Conservation (phyloP, 2,113 vertebrate genomes). For the Takifugu bimaculatus region DNA sequence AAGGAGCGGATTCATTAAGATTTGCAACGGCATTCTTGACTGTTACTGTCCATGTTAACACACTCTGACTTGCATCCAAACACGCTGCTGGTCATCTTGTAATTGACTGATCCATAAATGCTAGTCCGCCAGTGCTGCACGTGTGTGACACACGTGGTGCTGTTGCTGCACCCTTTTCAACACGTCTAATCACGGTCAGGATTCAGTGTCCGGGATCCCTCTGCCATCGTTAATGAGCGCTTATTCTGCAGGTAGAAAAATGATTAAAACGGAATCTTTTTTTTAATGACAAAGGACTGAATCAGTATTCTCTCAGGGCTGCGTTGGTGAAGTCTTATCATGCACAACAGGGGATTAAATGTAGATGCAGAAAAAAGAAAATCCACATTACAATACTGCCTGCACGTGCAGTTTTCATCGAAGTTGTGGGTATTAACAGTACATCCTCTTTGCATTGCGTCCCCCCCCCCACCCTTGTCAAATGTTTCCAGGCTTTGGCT, state of each 20-base stretch:
- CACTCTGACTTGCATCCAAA: constrained; percentile 22
- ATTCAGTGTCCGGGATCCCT: neutral
- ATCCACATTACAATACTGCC: constrained; percentile 31
- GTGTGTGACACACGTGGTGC: neutral
- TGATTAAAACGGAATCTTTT: neutral
- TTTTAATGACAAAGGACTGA: constrained; percentile 5
- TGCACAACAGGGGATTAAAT: constrained; percentile 49
- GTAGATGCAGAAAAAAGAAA: constrained; percentile 51
- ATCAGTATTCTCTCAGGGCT: neutral
- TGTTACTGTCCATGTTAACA: constrained; percentile 13
- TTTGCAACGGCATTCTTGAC: constrained; percentile 16
- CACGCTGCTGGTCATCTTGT: constrained; percentile 20
- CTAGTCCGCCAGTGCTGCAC: neutral
- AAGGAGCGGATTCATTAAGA: constrained; percentile 41
- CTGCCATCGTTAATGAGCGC: no score
- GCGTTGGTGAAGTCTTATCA: constrained; percentile 17
- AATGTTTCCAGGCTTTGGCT: constrained; percentile 10
- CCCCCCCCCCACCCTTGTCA: constrained; percentile 12
- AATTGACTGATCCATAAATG: neutral
- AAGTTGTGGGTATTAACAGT: constrained; percentile 44
- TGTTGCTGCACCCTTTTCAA: neutral
- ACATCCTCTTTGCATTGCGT: constrained; percentile 46
- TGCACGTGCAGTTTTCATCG: constrained; percentile 39
- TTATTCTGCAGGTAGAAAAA: neutral
- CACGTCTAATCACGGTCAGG: neutral